Evolutionary conservation across 2,797 vertebrate species (phyloP).

Genomic region (Ceryle rudis): DNA sequence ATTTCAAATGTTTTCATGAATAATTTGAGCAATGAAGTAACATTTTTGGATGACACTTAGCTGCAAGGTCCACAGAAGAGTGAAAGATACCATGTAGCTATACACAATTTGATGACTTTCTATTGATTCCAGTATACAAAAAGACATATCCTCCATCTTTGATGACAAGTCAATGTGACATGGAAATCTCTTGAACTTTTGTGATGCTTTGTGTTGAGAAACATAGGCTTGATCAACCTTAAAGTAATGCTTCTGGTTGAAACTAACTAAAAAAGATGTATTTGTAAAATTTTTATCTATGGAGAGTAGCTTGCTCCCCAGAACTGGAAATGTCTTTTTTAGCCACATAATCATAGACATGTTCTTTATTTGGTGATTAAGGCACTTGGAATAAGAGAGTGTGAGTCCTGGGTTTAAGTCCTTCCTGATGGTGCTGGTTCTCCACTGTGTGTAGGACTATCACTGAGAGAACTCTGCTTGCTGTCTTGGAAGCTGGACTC

Average conservation of each 20-base stretch:
- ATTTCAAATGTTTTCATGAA: not conserved
- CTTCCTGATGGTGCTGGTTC: not conserved
- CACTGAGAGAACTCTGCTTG: not conserved
- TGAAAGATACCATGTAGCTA: not conserved
- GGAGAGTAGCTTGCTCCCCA: not conserved
- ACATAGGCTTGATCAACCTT: fast-evolving
- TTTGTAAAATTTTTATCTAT: not conserved
- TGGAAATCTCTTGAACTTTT: not conserved
- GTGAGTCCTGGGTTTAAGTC: not conserved
- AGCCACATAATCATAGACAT: not conserved
- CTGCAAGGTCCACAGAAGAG: not conserved
- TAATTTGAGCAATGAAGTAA: not conserved
- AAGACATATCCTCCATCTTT: not conserved
- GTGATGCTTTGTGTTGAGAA: not conserved
- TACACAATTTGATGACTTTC: not conserved
- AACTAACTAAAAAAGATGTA: fast-evolving
- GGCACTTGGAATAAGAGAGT: not conserved
- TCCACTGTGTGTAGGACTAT: not conserved
- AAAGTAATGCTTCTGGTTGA: not conserved
- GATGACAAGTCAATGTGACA: not conserved
- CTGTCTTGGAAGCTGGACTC: not conserved
- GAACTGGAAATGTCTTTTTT: not conserved
- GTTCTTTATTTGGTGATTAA: not conserved
- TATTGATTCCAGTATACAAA: not conserved
- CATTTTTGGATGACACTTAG: not conserved